Evolutionary conservation across 2,113 vertebrate genomes (phyloP).

Genomic region (Anhinga rufa): DNA sequence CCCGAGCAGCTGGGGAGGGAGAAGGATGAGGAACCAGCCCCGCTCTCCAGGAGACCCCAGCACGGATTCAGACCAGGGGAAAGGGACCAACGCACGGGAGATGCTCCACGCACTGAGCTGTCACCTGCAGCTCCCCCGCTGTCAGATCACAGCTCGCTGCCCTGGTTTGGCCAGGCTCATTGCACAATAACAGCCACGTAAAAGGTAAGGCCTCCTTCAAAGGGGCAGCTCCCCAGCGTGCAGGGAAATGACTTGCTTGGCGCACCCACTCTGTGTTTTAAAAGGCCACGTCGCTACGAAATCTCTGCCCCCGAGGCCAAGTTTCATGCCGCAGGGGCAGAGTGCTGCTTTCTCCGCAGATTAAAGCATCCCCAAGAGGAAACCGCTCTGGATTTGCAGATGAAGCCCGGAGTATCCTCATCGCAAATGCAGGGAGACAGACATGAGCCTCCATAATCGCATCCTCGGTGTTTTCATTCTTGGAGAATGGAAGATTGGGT

Average conservation of each 20-base stretch:
- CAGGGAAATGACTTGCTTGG: neutral
- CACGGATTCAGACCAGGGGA: too few species aligned
- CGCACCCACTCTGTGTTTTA: neutral
- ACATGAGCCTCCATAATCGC: neutral
- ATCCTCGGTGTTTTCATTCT: neutral
- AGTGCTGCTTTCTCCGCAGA: neutral
- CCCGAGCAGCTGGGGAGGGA: too few species aligned
- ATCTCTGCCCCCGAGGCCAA: neutral
- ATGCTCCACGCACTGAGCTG: neutral
- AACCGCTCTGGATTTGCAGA: neutral
- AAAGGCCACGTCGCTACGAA: neutral
- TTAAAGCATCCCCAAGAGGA: neutral
- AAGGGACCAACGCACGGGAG: neutral
- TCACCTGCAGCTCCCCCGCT: too few species aligned
- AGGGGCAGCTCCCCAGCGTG: neutral
- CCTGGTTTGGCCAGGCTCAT: neutral
- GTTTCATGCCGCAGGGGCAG: neutral
- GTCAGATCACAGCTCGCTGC: neutral
- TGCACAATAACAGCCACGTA: fast-evolving
- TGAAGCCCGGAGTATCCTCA: neutral
- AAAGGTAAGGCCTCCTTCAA: neutral
- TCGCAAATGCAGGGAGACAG: neutral
- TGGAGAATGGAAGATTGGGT: neutral
- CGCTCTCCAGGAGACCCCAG: neutral
- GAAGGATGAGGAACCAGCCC: neutral